A percentile compares a stretch with the other conserved stretches of the same genome.
phyloP scores from a whole-genome alignment of 2,113 vertebrate species.

The Gambusia affinis region DNA sequence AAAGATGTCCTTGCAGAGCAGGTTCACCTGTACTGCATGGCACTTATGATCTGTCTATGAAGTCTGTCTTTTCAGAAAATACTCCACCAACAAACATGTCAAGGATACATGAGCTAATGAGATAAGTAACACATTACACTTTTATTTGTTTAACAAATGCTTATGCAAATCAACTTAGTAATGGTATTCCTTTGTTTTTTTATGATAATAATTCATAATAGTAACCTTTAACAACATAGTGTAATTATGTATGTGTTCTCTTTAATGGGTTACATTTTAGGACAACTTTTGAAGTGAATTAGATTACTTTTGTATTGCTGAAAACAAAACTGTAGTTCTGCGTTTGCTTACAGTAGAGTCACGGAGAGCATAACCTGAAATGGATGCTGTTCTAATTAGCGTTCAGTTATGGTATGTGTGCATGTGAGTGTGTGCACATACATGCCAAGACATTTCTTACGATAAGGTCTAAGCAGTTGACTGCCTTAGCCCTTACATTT shows the following conservation, averaged over 20 bases:
- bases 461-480: constrained; percentile 27
- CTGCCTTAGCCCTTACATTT: constrained; percentile 28
- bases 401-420: constrained; percentile 22
- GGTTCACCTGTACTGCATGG: too few relatives aligned
- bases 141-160: background rate
- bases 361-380: constrained; percentile 13
- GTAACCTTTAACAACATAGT: background rate
- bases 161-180: background rate
- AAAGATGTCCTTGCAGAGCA: too few relatives aligned
- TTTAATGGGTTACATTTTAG: background rate
- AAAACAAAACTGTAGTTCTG: constrained; percentile 10
- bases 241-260: background rate
- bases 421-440: background rate
- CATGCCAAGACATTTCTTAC: background rate
- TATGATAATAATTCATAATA: background rate
- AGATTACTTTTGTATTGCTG: constrained; percentile 20
- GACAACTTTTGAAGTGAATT: constrained; percentile 25
- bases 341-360: constrained; percentile 15
- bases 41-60: too few relatives aligned
- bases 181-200: background rate
- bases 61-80: too few relatives aligned
- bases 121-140: background rate
- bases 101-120: background rate
- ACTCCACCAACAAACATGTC: too few relatives aligned
- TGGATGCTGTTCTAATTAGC: constrained; percentile 23